Evolutionary conservation across 2,113 vertebrate genomes (phyloP).

Genomic region (Mormyrus lacerda): DNA sequence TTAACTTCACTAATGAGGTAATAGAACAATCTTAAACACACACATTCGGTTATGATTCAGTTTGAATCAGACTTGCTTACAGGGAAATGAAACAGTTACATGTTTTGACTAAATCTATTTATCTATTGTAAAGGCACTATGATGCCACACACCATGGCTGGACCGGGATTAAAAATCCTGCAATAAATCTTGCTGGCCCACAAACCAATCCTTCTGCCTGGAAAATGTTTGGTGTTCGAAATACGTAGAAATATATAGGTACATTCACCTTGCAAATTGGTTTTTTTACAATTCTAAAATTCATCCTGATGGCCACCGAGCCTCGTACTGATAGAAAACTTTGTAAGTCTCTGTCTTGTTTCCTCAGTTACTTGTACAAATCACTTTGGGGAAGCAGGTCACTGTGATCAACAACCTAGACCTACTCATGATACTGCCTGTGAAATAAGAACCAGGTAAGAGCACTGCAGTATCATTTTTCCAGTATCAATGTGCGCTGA

Average conservation of each 20-base stretch:
- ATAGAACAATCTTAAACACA: constrained; percentile 1
- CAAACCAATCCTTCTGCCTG: background rate
- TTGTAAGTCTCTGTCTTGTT: background rate
- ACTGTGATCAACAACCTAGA: background rate
- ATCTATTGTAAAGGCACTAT: background rate
- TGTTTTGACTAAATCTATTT: background rate
- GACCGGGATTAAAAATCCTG: background rate
- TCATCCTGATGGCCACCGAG: background rate
- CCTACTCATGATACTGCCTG: background rate
- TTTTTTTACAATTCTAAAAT: background rate
- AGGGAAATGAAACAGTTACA: background rate
- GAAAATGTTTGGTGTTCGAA: background rate
- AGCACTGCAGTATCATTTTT: background rate
- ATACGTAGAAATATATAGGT: background rate
- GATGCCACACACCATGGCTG: background rate
- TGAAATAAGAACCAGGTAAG: background rate
- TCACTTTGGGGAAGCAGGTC: background rate
- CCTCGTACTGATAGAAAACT: background rate
- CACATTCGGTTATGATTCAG: background rate
- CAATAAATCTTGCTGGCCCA: background rate
- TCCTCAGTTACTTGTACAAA: background rate
- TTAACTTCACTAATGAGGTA: background rate
- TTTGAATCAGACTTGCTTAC: background rate
- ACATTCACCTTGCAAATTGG: background rate
- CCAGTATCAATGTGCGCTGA: background rate